Evolutionary conservation across 2,113 vertebrate genomes (phyloP).

Genomic region (Piprites chloris): DNA sequence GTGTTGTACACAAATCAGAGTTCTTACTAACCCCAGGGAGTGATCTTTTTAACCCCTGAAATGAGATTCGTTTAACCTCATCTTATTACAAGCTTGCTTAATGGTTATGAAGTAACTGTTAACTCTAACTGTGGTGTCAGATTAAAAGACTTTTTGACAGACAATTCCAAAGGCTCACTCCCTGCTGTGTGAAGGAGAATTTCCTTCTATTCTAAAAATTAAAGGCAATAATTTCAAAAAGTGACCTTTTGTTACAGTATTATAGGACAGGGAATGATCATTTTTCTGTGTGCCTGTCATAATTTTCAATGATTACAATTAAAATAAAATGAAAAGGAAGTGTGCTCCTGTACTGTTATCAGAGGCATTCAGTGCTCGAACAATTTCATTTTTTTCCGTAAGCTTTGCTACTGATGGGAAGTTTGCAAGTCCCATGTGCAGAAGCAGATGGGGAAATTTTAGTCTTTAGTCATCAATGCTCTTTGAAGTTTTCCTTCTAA

Average conservation of each 20-base stretch:
- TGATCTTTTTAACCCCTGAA: background rate
- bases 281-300: background rate
- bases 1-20: background rate
- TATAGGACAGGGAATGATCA: background rate
- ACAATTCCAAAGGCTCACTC: background rate
- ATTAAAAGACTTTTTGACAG: background rate
- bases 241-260: constrained; percentile 11
- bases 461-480: constrained; percentile 33
- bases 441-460: constrained; percentile 14
- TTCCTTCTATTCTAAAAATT: constrained; percentile 16
- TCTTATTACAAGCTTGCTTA: background rate
- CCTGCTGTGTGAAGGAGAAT: background rate
- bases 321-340: background rate
- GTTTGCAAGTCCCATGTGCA: constrained; percentile 7
- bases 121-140: background rate
- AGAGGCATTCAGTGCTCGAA: background rate
- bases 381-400: background rate
- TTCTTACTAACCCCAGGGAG: background rate
- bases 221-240: background rate
- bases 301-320: constrained; percentile 28
- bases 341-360: background rate
- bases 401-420: background rate
- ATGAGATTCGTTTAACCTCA: background rate
- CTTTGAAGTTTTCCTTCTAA: constrained; percentile 61
- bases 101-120: background rate